Conservation (phyloP, 2,113 vertebrate species). For the Aegithalos caudatus region DNA sequence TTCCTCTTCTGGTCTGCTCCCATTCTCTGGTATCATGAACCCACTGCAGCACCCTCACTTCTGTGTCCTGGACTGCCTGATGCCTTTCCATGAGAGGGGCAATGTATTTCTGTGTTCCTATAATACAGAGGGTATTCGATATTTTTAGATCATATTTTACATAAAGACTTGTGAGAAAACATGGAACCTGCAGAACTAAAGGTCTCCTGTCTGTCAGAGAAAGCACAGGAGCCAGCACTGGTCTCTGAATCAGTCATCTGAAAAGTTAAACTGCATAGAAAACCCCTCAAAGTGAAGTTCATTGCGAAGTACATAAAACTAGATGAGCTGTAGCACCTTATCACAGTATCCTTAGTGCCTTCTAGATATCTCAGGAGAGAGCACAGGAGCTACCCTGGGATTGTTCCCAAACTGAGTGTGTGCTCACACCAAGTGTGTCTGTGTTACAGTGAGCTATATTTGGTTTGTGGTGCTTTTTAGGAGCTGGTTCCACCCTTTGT, state of each 20-base stretch:
- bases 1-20: neutral
- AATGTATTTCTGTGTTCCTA: neutral
- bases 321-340: neutral
- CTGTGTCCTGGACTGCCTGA: neutral
- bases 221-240: neutral
- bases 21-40: neutral
- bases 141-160: neutral
- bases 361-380: neutral
- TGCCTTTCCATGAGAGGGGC: neutral
- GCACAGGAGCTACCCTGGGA: neutral
- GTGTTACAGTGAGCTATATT: neutral
- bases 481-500: neutral
- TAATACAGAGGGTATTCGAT: neutral
- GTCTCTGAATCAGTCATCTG: neutral
- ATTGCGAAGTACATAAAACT: neutral
- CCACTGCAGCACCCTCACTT: fast-evolving
- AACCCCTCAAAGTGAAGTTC: neutral
- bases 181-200: neutral
- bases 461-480: neutral
- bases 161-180: neutral
- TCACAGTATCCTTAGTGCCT: neutral
- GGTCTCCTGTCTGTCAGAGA: neutral
- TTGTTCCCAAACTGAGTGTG: neutral
- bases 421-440: neutral
- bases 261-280: neutral